Percentiles rank a stretch among this genome's conserved stretches.
phyloP scores from a whole-genome alignment of 2,797 vertebrate species.

The Labeo calbasu region DNA sequence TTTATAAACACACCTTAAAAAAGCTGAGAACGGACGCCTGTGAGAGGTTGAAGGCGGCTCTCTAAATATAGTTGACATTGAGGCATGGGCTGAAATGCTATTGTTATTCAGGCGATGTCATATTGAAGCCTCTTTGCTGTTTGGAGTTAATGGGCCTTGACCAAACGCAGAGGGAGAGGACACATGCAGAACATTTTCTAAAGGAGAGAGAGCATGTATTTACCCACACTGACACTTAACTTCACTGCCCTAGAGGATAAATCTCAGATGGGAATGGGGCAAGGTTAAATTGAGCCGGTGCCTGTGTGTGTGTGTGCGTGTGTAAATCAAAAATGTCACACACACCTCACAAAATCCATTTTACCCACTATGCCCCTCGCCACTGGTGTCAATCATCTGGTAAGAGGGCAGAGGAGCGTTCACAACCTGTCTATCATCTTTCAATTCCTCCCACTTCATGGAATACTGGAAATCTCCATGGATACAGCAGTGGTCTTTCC shows the following conservation, averaged over 20 bases:
- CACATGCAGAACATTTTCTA: slow-evolving; percentile 26
- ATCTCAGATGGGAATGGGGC: slow-evolving; percentile 30
- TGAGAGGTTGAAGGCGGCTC: slow-evolving; percentile 6
- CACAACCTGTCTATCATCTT: slow-evolving; percentile 30
- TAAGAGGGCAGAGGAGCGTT: slow-evolving; percentile 10
- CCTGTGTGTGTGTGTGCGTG: background rate
- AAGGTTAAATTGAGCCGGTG: slow-evolving; percentile 32
- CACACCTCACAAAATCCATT: slow-evolving; percentile 29
- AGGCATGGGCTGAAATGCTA: slow-evolving; percentile 36
- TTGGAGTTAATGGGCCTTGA: slow-evolving; percentile 45
- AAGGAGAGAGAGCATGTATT: slow-evolving; percentile 38
- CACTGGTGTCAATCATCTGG: slow-evolving; percentile 22
- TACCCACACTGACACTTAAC: slow-evolving; percentile 33
- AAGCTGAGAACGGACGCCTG: background rate
- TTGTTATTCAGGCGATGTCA: slow-evolving; percentile 48
- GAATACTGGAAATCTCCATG: slow-evolving; percentile 22
- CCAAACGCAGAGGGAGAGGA: slow-evolving; percentile 19
- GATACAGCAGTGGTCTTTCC: background rate
- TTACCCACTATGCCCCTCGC: slow-evolving; percentile 3
- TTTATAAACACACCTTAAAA: slow-evolving; percentile 26
- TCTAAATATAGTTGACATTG: slow-evolving; percentile 50
- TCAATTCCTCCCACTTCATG: background rate
- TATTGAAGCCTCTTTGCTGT: slow-evolving; percentile 19
- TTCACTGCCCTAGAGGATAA: slow-evolving; percentile 29
- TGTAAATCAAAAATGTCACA: slow-evolving; percentile 37